phyloP scores from a whole-genome alignment of 2,797 vertebrate genomes.

The Scomberomorus guttatus region DNA sequence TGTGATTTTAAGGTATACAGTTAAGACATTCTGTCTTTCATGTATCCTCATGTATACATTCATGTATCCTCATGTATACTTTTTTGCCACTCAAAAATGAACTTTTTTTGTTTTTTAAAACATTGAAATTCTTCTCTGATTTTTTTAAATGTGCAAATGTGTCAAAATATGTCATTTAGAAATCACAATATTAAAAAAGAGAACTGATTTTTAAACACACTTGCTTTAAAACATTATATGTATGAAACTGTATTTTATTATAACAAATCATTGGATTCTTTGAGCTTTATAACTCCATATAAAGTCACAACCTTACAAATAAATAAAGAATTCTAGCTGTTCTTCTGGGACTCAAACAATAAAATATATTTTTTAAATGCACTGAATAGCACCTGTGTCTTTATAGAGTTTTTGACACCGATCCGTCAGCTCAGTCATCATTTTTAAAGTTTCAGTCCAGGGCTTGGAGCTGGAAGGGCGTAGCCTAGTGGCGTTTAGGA shows the following conservation, averaged over 20 bases:
- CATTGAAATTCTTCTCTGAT: too few relatives aligned
- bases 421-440: not conserved
- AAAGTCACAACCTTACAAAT: too few relatives aligned
- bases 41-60: too few relatives aligned
- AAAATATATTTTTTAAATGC: too few relatives aligned
- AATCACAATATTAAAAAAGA: not conserved
- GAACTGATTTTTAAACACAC: not conserved
- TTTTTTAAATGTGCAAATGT: not conserved
- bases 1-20: not conserved
- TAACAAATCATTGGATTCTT: not conserved
- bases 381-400: not conserved
- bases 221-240: not conserved
- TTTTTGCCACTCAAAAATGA: not conserved
- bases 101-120: not conserved
- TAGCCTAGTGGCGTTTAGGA: constrained; percentile 35
- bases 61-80: too few relatives aligned
- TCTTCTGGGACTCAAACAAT: not conserved
- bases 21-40: too few relatives aligned
- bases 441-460: constrained; percentile 28
- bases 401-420: not conserved
- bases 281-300: not conserved
- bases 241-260: not conserved
- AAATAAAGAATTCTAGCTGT: not conserved
- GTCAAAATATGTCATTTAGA: not conserved
- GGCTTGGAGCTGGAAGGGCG: constrained; percentile 47